These are phyloP conservation scores for Microplitis mediator DNA, from an alignment of 1,140 invertebrate species.

Conservation along the genomic window DNA sequence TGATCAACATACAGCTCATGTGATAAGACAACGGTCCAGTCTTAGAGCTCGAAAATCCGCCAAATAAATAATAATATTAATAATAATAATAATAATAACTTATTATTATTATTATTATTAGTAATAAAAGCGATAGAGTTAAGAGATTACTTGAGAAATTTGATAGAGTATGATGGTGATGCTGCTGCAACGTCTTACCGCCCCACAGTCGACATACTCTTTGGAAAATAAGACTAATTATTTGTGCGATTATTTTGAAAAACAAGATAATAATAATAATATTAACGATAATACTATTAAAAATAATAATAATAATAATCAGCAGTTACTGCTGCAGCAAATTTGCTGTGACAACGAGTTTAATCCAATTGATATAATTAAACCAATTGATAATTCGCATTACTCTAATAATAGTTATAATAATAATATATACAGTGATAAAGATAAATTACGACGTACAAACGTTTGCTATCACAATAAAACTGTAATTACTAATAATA, in stretches of 20 bases:
- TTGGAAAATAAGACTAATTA: slow-evolving; percentile 53
- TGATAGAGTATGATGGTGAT: slow-evolving; percentile 63
- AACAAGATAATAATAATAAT: background rate
- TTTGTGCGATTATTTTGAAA: slow-evolving; percentile 13
- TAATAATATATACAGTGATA: slow-evolving; percentile 27
- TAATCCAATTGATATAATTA: background rate
- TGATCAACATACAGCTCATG: too few species aligned
- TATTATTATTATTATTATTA: background rate
- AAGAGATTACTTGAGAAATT: slow-evolving; percentile 40
- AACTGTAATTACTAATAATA: slow-evolving; percentile 21
- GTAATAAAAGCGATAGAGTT: slow-evolving; percentile 18
- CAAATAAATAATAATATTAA: background rate
- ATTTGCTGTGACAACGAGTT: slow-evolving; percentile 24
- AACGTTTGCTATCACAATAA: slow-evolving; percentile 8
- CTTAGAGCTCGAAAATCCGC: too few species aligned
- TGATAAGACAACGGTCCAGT: too few species aligned
- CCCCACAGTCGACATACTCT: slow-evolving; percentile 59
- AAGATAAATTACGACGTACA: slow-evolving; percentile 9
- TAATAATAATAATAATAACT: background rate
- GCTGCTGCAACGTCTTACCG: slow-evolving; percentile 63
- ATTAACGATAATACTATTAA: background rate
- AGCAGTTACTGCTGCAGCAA: background rate
- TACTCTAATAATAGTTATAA: slow-evolving; percentile 23
- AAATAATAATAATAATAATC: slow-evolving; percentile 1
- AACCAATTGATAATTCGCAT: background rate